Base-by-base conservation (phyloP, 2,888 invertebrate species). In the Tipula confusa region DNA sequence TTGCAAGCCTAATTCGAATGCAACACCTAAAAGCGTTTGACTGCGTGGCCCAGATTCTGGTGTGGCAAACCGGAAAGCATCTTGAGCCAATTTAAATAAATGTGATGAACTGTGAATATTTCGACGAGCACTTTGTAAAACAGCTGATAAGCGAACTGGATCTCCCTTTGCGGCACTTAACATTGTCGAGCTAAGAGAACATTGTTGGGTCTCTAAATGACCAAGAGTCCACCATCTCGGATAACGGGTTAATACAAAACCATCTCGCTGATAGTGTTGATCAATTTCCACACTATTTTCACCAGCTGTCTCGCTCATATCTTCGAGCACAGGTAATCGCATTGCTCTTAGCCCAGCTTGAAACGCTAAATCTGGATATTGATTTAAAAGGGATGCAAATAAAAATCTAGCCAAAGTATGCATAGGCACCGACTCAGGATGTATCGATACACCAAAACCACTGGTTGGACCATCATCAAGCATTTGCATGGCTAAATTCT, bases 21-120 rank as follows among this genome's bases (percentile, higher is more conserved):
- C 95, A 11, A 95, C 95, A 85, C 94, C 94, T 82, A 96, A 91
- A 85, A 96, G 90, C 85, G 95, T 94, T 81, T 94, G 92, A 89
- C 95, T 95, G 87, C 95, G 92, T 81, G 94, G 94, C 80, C 94
- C 94, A 86, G 94, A 94, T 87, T 94, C 93, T 0, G 95, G 95
- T 48, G 95, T 94, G 64, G 95, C 95, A 89, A 95, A 95, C 13
- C 95, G 92, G 89, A 96, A 93, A 84, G 95, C 95, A 90, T 96
- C 96, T 89, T 96, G 95, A 84, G 96, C 96, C 84, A 96, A 90
- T 85, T 95, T 94, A 91, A 96, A 96, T 87, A 96, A 91, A 90
- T 95, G 95, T 83, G 95, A 94, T 4, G 95, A 95, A 86, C 95
- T 95, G 86, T 96, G 95, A 86, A 96, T 95, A 91, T 96, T 95